Conservation (phyloP, 2,113 vertebrate species). For the Raja brachyura region DNA sequence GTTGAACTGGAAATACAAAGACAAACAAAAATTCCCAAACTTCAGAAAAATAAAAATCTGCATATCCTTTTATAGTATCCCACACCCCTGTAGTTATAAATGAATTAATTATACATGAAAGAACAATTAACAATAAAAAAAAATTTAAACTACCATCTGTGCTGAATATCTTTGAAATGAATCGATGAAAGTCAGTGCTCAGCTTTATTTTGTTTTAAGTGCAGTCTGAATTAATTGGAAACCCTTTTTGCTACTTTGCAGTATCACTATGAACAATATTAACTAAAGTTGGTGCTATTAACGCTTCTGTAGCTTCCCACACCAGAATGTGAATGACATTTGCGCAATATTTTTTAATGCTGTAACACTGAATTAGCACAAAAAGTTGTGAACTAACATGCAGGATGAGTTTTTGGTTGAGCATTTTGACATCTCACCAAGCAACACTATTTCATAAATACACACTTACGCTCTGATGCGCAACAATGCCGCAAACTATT, state of each 20-base stretch:
- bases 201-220: background rate
- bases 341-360: background rate
- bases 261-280: background rate
- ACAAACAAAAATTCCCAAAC: background rate
- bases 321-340: background rate
- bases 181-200: background rate
- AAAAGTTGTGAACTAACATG: background rate
- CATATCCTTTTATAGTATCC: background rate
- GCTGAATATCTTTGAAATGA: background rate
- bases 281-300: background rate
- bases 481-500: no score
- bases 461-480: no score
- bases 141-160: background rate
- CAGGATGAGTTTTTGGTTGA: background rate
- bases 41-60: background rate
- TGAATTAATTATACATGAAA: background rate
- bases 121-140: background rate
- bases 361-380: background rate
- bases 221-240: background rate
- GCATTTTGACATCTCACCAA: background rate
- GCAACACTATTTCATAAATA: background rate
- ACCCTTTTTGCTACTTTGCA: background rate
- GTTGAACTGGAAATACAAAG: slow-evolving; percentile 73
- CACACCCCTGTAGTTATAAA: background rate
- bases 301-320: background rate